Evolutionary conservation across 2,888 invertebrate genomes (phyloP).

Genomic region (Mongoloraphidia duomilia): DNA sequence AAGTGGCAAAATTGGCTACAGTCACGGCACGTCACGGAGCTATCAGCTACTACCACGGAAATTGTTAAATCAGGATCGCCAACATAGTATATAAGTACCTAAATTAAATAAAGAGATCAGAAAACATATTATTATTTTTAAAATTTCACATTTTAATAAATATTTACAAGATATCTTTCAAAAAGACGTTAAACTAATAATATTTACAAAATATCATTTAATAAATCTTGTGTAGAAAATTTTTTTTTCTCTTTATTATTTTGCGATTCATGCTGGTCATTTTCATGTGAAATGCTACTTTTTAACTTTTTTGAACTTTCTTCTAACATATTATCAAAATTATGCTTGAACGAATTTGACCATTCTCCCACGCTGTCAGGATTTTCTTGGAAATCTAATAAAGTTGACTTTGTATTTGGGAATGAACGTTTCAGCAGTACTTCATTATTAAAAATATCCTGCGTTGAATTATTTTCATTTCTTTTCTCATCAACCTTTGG

Average conservation of each 20-base stretch:
- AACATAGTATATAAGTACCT: not conserved
- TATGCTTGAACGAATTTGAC: too few relatives aligned
- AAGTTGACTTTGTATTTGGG: not conserved
- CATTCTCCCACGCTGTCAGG: too few relatives aligned
- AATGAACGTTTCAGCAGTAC: not conserved
- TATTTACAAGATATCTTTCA: not conserved
- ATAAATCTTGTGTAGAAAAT: not conserved
- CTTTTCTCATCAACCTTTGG: not conserved
- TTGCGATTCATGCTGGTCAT: too few relatives aligned
- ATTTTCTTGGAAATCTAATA: too few relatives aligned
- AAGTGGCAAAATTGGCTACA: slow-evolving; percentile 21
- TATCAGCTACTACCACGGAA: not conserved
- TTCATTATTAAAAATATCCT: too few relatives aligned
- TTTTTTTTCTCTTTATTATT: not conserved
- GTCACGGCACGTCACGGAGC: slow-evolving; percentile 1
- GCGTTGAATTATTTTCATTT: too few relatives aligned
- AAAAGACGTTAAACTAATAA: not conserved
- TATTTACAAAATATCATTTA: too few relatives aligned
- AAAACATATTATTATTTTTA: too few relatives aligned
- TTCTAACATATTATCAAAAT: too few relatives aligned
- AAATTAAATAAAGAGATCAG: not conserved
- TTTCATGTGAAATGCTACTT: not conserved
- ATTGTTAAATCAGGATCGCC: not conserved
- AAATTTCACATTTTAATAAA: not conserved
- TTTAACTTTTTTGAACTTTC: too few relatives aligned